Base-by-base conservation (phyloP, 2,797 vertebrate genomes). In the Scolopax bukidnonensis region DNA sequence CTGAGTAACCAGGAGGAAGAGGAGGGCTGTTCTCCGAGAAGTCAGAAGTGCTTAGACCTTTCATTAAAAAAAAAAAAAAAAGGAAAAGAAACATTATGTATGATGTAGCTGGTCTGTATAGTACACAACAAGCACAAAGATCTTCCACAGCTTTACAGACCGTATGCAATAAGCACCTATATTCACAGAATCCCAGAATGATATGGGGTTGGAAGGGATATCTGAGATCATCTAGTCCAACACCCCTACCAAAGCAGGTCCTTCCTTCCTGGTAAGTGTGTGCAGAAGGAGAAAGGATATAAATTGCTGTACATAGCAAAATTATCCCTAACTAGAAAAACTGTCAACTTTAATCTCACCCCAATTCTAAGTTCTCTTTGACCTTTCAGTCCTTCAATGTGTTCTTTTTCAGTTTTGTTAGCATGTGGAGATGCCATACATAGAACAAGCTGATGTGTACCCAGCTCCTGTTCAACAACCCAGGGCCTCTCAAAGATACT, bases 41-140 rank as follows among this genome's bases (percentile, higher is more conserved):
- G 81, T 97, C 95, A 14, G 4, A 82, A 78, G 90, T 64, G 68
- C 82, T 97, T 65, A 69, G 83, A 96, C 95, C 98, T 98, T 96
- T 82, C 41, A 84, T 89, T 10, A 64, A 92, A 94, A 95, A 87
- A 41, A 92, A 86, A 78, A 28, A 48, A 95, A 88, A 94, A 78
- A 61, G 87, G 87, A 96, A 27, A 71, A 81, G 10, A 57, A 32
- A 17, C 30, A 33, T 81, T 88, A 94, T 4, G 4, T 38, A 25
- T 64, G 30, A 32, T 1, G 2, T 8, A 81, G 23, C 16, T 70
- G 30, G 30, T 59, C 86, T 50, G 41, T 28, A 53, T 33, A 57
- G 20, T 24, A 60, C n/a, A 63, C 38, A 63, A 41, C 27, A 94
- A 71, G 16, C 59, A 33, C 51, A 73, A 71, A 53, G 24, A 75